phyloP scores from a whole-genome alignment of 2,888 invertebrate genomes.

The Sminthurinus aureus region DNA sequence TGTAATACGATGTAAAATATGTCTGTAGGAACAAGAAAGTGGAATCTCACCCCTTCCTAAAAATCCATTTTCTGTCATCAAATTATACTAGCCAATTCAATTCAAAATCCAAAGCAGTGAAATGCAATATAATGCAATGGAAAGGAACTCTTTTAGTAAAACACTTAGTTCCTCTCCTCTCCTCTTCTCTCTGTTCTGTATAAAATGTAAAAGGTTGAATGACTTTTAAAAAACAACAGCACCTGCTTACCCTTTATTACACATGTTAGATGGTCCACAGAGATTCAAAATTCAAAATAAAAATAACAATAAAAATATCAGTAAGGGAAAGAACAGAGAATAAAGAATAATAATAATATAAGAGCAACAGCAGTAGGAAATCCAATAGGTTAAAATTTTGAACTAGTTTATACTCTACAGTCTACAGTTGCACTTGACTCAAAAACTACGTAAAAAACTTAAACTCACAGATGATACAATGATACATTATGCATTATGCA shows the following conservation, averaged over 20 bases:
- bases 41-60: not conserved
- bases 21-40: no score
- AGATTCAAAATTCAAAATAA: not conserved
- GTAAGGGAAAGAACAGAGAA: no score
- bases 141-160: conserved; percentile 4
- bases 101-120: no score
- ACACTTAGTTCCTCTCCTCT: not conserved
- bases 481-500: not conserved
- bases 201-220: conserved; percentile 15
- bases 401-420: no score
- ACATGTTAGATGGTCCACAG: not conserved
- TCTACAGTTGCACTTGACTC: not conserved
- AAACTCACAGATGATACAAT: not conserved
- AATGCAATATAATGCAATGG: no score
- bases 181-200: not conserved
- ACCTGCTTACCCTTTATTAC: not conserved
- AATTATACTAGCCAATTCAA: conserved; percentile 22
- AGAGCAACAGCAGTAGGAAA: no score
- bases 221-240: conserved; percentile 10
- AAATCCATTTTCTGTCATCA: conserved; percentile 31
- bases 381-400: no score
- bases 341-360: no score
- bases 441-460: not conserved
- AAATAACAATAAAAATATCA: not conserved
- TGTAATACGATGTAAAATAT: no score